Conservation (phyloP, 1,140 invertebrate genomes). For the Cydia fagiglandana region DNA sequence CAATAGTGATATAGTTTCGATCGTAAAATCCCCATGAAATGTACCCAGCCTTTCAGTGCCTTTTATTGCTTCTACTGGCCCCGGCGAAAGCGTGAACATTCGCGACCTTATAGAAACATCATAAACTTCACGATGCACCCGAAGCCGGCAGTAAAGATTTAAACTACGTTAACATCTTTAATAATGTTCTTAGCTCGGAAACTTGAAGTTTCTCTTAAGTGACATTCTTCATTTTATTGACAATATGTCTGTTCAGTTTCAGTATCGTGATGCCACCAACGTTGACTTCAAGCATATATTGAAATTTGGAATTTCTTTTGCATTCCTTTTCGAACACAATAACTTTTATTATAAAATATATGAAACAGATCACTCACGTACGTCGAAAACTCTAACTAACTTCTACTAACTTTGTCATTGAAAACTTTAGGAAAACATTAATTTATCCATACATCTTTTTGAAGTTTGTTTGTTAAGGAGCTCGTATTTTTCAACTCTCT, state of each 20-base stretch:
- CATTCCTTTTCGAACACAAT: background rate
- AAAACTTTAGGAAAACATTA: background rate
- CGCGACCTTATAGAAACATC: slow-evolving; percentile 23
- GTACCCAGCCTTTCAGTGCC: slow-evolving; percentile 18
- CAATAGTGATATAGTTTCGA: slow-evolving; percentile 24
- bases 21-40: slow-evolving; percentile 25
- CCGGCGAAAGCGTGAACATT: slow-evolving; percentile 6
- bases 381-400: too few species aligned
- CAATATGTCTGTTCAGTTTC: slow-evolving; percentile 10
- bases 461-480: too few species aligned
- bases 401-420: background rate
- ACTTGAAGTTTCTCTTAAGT: background rate
- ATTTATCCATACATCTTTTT: too few species aligned
- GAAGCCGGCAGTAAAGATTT: slow-evolving; percentile 13
- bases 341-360: background rate
- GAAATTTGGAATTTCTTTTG: background rate
- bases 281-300: background rate
- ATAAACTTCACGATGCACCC: slow-evolving; percentile 22
- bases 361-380: too few species aligned
- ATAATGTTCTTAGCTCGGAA: slow-evolving; percentile 6
- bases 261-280: background rate
- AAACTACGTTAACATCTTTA: slow-evolving; percentile 8
- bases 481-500: too few species aligned
- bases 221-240: background rate
- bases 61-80: slow-evolving; percentile 19